Base-by-base conservation (phyloP, 1,140 invertebrate species). In the Megalonaias nervosa region DNA sequence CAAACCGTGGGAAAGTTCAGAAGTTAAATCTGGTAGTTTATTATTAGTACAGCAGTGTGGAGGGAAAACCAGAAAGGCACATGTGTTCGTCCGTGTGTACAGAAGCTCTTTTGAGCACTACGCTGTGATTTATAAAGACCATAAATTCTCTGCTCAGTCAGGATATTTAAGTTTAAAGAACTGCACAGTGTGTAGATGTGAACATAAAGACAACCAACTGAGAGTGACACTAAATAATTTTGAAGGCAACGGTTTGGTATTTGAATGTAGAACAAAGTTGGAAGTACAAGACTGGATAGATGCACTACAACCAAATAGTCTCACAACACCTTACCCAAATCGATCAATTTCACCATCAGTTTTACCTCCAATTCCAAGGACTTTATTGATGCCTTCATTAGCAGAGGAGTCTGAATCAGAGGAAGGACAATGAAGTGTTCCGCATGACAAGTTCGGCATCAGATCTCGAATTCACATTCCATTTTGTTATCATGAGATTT, bases 81-180 rank as follows among this genome's bases (percentile, higher is more conserved):
- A 78, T 11, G 76, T 81, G 68, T 75, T 75, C 57, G 75, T 81
- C 26, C 77, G 77, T 58, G 80, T 81, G 72, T 75, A 78, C 80
- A 75, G 73, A 57, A 81, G 70, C 69, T 75, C 66, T 23, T 81
- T 78, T 58, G 80, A 81, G 65, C 80, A 81, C 55, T 81, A 78
- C 55, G 69, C 65, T 17, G 76, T 81, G 12, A n/a, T 81, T 21
- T 79, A 64, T 65, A 81, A 74, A 67, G 80, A 81, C 64, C 67
- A 75, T 19, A 71, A 75, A 60, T 78, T 71, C 60, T 71, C 72
- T 48, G 26, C 67, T 19, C 72, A 77, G 58, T 71, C 67, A 38
- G 77, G 76, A 31, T 81, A 75, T 64, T 67, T 81, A 2, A 81
- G 69, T 75, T 66, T 81, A 68, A 81, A 81, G 60, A 77, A 81